Evolutionary conservation across 30 jellyfish, hydroid and myxozoan genomes (phyloP), one percentile per base, ranked within the genome.

Genomic region (Chironex yamaguchii): DNA sequence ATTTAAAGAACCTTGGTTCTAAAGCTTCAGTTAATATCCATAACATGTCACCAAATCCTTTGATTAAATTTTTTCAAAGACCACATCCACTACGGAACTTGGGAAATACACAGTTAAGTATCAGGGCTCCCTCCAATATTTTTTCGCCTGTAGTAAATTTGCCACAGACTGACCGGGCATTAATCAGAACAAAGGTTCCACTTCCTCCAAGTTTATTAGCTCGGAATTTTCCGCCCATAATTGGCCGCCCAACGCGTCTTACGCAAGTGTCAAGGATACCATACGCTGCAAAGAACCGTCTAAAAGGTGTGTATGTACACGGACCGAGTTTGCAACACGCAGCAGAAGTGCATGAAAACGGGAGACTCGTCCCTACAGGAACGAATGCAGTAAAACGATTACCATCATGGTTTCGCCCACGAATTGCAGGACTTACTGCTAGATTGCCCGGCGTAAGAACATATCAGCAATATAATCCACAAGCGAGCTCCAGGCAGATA

Each of bases 101-200:
- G 17, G 58, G 58, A 42, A 42, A 42, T 42, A 6, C 58, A 42
- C 58, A 42, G 17, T 9, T 17, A 42, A 6, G 17, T 17, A 42
- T 6, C 13, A 17, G 17, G 17, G 58, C 58, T 6, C 17, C 58
- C 9, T 6, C 13, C 58, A n/a, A n/a, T n/a, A n/a, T n/a, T n/a
- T 42, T 42, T 6, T 6, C 85, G 2, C 24, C 84, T 9, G n/a
- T 69, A 4, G 91, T 76, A 36, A 89, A 89, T 50, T 86, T 71
- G 14, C 98, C 98, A 12, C 91, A 68, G 76, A 93, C 98, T 4
- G 98, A 88, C 79, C 90, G 92, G 34, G 98, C 98, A 12, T 65
- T 93, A 36, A 81, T 93, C 6, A 75, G 98, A 48, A 79, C 90
- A 21, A 87, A 86, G 42, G 86, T 93, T 11, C 81, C 94, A 6